Conservation (phyloP, 2,888 invertebrate genomes). For the Toxonevra muliebris region DNA sequence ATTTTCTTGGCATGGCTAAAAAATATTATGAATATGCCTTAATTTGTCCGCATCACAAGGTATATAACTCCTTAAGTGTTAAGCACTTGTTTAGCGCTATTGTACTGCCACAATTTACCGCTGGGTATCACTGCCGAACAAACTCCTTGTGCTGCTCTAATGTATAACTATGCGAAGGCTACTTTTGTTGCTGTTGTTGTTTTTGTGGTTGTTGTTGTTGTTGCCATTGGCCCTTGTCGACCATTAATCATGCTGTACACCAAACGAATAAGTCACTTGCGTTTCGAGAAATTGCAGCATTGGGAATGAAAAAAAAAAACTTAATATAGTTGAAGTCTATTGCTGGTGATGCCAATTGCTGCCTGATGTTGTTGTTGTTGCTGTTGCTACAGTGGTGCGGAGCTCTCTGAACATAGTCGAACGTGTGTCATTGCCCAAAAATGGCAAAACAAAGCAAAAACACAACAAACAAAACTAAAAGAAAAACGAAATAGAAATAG, state of each 20-base stretch:
- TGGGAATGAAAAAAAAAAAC: no score
- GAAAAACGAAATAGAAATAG: constrained; percentile 35
- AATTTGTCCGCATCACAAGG: no score
- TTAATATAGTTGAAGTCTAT: no score
- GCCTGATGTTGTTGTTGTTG: constrained; percentile 19
- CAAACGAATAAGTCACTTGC: constrained; percentile 45
- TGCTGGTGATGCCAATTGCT: no score
- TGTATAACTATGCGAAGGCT: constrained; percentile 16
- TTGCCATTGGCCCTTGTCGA: constrained; percentile 59
- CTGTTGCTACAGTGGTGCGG: constrained; percentile 8
- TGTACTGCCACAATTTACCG: no score
- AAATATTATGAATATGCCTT: no score
- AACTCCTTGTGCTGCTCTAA: no score
- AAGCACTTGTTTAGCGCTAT: no score
- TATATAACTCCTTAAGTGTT: no score
- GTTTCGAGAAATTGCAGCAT: constrained; percentile 32
- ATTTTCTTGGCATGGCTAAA: no score
- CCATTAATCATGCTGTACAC: constrained; percentile 60
- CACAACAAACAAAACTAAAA: constrained; percentile 41
- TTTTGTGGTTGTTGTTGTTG: constrained; percentile 39
- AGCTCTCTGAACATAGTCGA: constrained; percentile 13
- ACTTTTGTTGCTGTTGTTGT: constrained; percentile 31
- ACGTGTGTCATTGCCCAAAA: constrained; percentile 48
- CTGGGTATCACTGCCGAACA: no score
- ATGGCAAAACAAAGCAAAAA: constrained; percentile 45